Evolutionary conservation across 2,113 vertebrate species (phyloP), one percentile per base, ranked within the genome.

Genomic region (Ancistrus triradiatus): DNA sequence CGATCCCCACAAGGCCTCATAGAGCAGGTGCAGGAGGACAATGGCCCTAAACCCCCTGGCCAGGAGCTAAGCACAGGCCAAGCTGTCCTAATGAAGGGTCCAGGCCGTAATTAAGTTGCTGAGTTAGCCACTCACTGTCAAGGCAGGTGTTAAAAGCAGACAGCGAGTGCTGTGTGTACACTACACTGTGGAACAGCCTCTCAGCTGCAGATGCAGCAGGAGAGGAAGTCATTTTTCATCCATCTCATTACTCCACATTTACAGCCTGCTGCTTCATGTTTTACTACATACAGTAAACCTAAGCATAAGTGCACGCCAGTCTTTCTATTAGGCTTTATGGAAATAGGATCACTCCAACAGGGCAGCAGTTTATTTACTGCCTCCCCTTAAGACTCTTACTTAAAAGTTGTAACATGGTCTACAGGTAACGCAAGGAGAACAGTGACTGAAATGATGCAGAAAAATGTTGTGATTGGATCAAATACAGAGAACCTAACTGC

Each of bases 11-110:
- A 68, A 38, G 33, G 47, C 65, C 56, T 48, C 19, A 9, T 33
- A 42, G 59, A 72, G 63, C 76, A 75, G 73, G 68, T 76, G 70
- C 55, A 46, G 24, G 43, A 50, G 67, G 56, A 75, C 63, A 74
- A 72, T 72, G 49, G 31, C 18, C 48, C 49, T 59, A 59, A 74
- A 74, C 47, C 24, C 58, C 27, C 21, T 66, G 69, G 60, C 50
- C 63, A 33, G 0, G 14, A 63, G 55, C 40, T 21, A 47, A 31
- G 21, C 11, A 25, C 57, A 67, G 33, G 13, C 42, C 43, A 51
- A 17, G 15, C 35, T 44, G 46, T 31, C 31, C 19, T 70, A 63
- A 68, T 46, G 53, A 63, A 33, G 59, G 48, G 43, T 52, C 35
- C 2, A 52, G 28, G 27, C 21, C 18, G 42, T 65, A 71, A 68